Evolutionary conservation across 2,113 vertebrate genomes (phyloP).

Genomic region (Laticauda laticaudata): DNA sequence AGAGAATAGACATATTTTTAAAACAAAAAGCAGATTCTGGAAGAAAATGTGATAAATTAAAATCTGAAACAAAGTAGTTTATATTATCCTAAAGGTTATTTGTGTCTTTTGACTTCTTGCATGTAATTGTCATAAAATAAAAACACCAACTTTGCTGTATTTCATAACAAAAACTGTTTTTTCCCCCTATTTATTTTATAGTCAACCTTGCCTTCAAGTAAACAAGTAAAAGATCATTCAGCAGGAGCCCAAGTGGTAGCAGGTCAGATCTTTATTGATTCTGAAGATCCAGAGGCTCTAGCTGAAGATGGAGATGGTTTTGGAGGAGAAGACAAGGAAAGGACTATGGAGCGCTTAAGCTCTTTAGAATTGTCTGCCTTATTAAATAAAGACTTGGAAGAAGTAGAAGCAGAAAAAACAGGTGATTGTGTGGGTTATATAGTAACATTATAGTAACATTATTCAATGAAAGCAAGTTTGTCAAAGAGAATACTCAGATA

Average conservation of each 20-base stretch:
- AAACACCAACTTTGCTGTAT: neutral
- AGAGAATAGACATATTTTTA: neutral
- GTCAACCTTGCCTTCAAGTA: conserved; percentile 66
- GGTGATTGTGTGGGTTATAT: conserved; percentile 56
- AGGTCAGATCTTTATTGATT: conserved; percentile 74
- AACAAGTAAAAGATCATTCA: conserved; percentile 79
- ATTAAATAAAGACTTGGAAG: conserved; percentile 70
- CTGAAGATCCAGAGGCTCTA: conserved; percentile 60
- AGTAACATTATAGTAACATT: neutral
- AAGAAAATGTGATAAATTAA: neutral
- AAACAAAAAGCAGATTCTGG: neutral
- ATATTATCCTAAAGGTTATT: neutral
- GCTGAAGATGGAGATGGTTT: conserved; percentile 63
- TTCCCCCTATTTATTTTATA: conserved; percentile 45
- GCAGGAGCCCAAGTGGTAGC: conserved; percentile 70
- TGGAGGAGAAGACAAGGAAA: conserved; percentile 60
- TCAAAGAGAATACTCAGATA: neutral
- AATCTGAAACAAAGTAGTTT: neutral
- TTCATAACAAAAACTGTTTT: neutral
- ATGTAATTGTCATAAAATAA: neutral
- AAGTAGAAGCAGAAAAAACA: conserved; percentile 67
- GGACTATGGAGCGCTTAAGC: conserved; percentile 59
- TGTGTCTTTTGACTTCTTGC: neutral
- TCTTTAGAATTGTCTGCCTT: conserved; percentile 66
- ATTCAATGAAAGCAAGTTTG: neutral